phyloP scores from a whole-genome alignment of 92 coral and sea anemone species.

The Epizoanthus fatuus region DNA sequence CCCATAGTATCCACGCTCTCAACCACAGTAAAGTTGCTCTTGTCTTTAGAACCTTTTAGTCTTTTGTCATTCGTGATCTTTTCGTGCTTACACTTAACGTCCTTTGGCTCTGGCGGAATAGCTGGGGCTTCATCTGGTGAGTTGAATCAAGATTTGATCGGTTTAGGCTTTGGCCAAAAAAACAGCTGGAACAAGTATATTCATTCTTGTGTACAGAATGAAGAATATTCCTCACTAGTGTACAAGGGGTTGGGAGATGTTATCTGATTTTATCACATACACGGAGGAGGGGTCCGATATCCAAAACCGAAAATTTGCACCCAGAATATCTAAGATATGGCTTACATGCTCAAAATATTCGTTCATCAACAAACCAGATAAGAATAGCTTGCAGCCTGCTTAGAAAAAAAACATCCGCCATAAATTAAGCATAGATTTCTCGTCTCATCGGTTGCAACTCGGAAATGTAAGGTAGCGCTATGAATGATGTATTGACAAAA shows the following conservation, averaged over 20 bases:
- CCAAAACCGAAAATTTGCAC: too few species aligned
- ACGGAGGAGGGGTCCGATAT: too few species aligned
- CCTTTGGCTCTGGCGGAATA: conserved; percentile 82
- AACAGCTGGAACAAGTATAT: neutral
- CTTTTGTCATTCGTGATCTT: conserved; percentile 88
- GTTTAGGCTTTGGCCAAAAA: neutral
- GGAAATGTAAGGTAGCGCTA: too few species aligned
- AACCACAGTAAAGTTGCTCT: conserved; percentile 82
- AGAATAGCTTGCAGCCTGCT: too few species aligned
- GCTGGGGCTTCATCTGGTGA: conserved; percentile 70
- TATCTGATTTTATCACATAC: too few species aligned
- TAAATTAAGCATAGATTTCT: neutral
- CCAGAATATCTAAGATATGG: too few species aligned
- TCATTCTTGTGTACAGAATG: too few species aligned
- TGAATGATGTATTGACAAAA: too few species aligned
- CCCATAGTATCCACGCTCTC: conserved; percentile 82
- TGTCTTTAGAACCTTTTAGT: conserved; percentile 66
- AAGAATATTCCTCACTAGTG: too few species aligned
- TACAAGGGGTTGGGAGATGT: too few species aligned
- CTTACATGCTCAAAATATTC: too few species aligned
- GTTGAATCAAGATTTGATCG: neutral
- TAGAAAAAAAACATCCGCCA: neutral
- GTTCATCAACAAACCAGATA: neutral
- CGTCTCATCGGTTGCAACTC: too few species aligned
- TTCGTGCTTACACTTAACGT: conserved; percentile 85